Base-by-base conservation (phyloP, 2,113 vertebrate species). In the Nematolebias whitei region DNA sequence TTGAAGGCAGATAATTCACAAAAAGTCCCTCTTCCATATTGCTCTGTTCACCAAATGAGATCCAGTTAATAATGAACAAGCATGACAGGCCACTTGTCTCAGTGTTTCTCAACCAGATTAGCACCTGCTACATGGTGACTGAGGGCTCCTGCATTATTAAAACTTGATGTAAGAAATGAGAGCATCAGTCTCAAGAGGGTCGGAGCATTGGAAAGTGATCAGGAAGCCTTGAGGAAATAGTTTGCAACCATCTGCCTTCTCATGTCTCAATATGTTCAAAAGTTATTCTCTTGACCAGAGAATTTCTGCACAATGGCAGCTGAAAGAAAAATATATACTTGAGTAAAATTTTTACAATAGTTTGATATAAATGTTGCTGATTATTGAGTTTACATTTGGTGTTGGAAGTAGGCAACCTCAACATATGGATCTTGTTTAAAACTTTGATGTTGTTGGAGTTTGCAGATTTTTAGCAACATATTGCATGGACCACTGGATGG, bases 161-260 rank as follows among this genome's bases (percentile, higher is more conserved):
- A 68, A 38, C 70, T 52, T 49, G 29, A 43, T 62, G 66, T 35
- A 69, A 69, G 64, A 85, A 88, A 89, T 78, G 78, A 72, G 84
- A 88, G 63, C 86, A 82, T 16, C 20, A 57, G 61, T 85, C 80
- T 85, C 85, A 55, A 56, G 52, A 69, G 84, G 26, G 59, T 19
- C 65, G 45, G 26, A 80, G 45, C 69, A 55, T 80, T 89, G 81
- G 87, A 84, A 69, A 50, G 67, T 62, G 63, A 83, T 86, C 82
- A 79, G 68, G 74, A 79, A 2, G 70, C 74, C 53, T 70, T 35
- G 55, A 85, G 78, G 70, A 84, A 83, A 79, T 43, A 59, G 65
- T 80, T 72, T 59, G 60, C 40, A 22, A 68, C 85, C 89, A 90
- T 89, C 87, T 90, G 89, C 62, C 62, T 56, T 32, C 29, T 74